Conservation (phyloP, 1,140 invertebrate species). For the Leptopilina clavipes region DNA sequence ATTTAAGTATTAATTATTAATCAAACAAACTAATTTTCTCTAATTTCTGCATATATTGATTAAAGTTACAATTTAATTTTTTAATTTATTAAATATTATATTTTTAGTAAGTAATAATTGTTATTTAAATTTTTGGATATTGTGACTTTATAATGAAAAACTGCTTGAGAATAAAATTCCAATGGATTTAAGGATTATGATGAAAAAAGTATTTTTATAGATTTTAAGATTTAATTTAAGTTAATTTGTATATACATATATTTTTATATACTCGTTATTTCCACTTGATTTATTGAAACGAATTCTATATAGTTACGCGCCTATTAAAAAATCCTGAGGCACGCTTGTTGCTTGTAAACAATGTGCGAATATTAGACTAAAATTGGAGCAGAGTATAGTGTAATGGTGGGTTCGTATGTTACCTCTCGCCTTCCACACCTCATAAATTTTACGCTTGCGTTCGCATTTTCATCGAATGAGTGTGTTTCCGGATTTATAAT, state of each 20-base stretch:
- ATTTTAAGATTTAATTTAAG: too few relatives aligned
- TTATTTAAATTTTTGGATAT: too few relatives aligned
- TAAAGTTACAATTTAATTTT: too few relatives aligned
- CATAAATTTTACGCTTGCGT: conserved; percentile 28
- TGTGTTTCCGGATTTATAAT: conserved; percentile 23
- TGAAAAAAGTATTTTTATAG: too few relatives aligned
- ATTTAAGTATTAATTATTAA: too few relatives aligned
- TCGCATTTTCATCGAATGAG: conserved; percentile 13
- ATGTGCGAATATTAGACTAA: background rate
- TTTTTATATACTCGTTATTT: background rate
- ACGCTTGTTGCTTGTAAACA: conserved; percentile 10
- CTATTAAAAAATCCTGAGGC: background rate
- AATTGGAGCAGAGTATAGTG: conserved; percentile 6
- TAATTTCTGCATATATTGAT: too few relatives aligned
- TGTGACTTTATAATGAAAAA: too few relatives aligned
- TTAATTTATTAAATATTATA: too few relatives aligned
- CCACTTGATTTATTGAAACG: background rate
- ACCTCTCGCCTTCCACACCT: conserved; percentile 6
- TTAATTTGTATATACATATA: too few relatives aligned
- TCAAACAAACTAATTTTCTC: too few relatives aligned
- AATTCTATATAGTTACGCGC: background rate
- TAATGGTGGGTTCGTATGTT: conserved; percentile 16
- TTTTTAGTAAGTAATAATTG: too few relatives aligned
- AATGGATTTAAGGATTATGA: background rate
- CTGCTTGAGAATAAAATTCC: too few relatives aligned